phyloP scores from a whole-genome alignment of 2,888 invertebrate species.

The Aspidiotus destructor region DNA sequence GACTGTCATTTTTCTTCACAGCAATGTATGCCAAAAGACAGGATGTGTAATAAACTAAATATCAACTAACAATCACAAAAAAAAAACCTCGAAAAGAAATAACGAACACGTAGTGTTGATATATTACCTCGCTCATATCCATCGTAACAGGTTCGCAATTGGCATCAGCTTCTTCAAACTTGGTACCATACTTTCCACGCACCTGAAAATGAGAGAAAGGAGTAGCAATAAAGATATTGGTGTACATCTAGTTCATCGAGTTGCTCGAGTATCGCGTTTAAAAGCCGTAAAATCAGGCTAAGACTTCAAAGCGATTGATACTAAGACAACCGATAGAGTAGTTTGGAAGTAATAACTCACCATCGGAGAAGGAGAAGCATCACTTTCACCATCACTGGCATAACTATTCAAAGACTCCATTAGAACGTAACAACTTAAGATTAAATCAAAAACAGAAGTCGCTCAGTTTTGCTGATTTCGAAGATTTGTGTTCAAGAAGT shows the following conservation, averaged over 20 bases:
- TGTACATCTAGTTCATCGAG: too few relatives aligned
- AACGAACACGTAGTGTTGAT: too few relatives aligned
- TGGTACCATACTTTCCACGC: slow-evolving; percentile 7
- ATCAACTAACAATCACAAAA: too few relatives aligned
- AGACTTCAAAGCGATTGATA: neutral
- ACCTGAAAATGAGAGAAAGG: neutral
- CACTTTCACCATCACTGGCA: slow-evolving; percentile 67
- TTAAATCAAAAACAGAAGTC: too few relatives aligned
- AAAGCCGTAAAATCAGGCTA: neutral
- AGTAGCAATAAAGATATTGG: neutral
- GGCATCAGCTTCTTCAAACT: slow-evolving; percentile 44
- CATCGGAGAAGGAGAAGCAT: slow-evolving; percentile 42
- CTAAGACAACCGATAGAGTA: neutral
- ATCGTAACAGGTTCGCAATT: slow-evolving; percentile 69
- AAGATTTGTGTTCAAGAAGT: too few relatives aligned
- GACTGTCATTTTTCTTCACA: too few relatives aligned
- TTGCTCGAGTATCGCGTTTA: too few relatives aligned
- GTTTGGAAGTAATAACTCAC: slow-evolving; percentile 36
- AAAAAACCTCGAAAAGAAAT: too few relatives aligned
- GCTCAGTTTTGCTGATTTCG: too few relatives aligned
- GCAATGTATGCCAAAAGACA: too few relatives aligned
- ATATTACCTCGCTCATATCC: slow-evolving; percentile 60
- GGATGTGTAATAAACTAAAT: too few relatives aligned
- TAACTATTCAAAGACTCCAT: slow-evolving; percentile 72
- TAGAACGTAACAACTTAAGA: too few relatives aligned